Percentiles rank a stretch among this genome's conserved stretches.
Conservation (phyloP, 1,140 invertebrate genomes). For the Atta colombica region DNA sequence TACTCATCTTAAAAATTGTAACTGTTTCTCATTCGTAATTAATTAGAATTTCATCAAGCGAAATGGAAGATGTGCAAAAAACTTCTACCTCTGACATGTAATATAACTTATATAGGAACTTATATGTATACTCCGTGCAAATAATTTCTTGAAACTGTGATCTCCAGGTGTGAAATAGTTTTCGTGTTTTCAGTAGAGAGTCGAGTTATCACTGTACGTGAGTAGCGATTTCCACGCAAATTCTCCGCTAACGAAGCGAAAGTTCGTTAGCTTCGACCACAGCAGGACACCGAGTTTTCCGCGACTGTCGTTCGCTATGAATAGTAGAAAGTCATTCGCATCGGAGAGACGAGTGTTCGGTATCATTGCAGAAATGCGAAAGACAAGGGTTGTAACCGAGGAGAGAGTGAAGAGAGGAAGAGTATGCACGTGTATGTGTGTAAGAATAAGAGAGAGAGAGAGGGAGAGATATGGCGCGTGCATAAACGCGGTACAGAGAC, state of each 20-base stretch:
- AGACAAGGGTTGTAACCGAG: no score
- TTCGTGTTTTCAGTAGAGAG: neutral
- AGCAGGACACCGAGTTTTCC: constrained; percentile 6
- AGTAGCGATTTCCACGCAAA: constrained; percentile 35
- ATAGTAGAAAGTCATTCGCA: constrained; percentile 14
- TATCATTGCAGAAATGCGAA: neutral
- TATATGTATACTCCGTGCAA: neutral
- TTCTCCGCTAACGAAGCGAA: constrained; percentile 51
- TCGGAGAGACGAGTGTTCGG: neutral
- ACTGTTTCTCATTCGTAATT: neutral
- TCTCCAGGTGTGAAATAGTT: neutral
- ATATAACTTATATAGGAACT: neutral
- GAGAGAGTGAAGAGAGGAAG: no score
- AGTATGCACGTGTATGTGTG: no score
- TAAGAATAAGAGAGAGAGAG: neutral
- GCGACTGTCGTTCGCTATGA: constrained; percentile 8
- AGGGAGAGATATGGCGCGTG: constrained; percentile 44
- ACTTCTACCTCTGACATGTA: neutral
- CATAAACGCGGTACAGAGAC: constrained; percentile 69
- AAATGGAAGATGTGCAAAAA: neutral
- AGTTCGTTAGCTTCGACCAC: constrained; percentile 51
- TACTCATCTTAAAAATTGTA: neutral
- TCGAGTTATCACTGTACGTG: neutral
- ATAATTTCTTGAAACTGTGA: constrained; percentile 8
- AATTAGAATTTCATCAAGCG: neutral